These are phyloP conservation scores for Smithornis capensis DNA, from an alignment of 2,113 vertebrate species.

Conservation along the genomic window DNA sequence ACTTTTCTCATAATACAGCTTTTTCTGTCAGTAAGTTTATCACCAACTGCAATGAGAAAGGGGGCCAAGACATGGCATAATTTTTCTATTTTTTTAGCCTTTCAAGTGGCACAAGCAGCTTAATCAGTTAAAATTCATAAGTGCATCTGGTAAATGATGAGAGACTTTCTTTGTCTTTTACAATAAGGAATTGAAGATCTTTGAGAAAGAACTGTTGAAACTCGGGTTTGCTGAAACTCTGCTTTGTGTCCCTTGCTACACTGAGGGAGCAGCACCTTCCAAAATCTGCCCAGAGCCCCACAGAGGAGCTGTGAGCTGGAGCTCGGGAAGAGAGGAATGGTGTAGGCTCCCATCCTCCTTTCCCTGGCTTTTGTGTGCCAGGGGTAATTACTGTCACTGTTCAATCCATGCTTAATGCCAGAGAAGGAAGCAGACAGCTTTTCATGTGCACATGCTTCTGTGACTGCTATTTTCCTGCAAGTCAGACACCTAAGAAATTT, in stretches of 20 bases:
- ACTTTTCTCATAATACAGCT: not conserved
- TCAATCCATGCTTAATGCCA: not conserved
- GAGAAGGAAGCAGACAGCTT: conserved; percentile 7
- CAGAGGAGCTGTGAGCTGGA: not conserved
- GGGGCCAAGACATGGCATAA: not conserved
- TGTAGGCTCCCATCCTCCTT: not conserved
- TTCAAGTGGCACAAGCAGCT: not conserved
- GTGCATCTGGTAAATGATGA: not conserved
- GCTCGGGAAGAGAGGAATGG: not conserved
- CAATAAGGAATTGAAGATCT: not conserved
- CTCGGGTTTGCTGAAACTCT: not conserved
- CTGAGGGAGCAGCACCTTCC: not conserved
- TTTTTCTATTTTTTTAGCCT: not conserved
- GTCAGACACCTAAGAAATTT: not conserved
- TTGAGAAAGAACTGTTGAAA: not conserved
- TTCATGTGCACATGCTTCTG: not conserved
- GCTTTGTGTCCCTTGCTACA: not conserved
- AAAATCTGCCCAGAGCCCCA: not conserved
- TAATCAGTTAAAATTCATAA: not conserved
- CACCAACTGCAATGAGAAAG: not conserved
- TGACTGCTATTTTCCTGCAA: not conserved
- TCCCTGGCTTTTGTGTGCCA: not conserved
- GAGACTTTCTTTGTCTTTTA: not conserved
- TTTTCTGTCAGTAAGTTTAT: not conserved
- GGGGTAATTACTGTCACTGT: not conserved